phyloP scores from a whole-genome alignment of 2,888 invertebrate genomes.

The Pterostichus niger region DNA sequence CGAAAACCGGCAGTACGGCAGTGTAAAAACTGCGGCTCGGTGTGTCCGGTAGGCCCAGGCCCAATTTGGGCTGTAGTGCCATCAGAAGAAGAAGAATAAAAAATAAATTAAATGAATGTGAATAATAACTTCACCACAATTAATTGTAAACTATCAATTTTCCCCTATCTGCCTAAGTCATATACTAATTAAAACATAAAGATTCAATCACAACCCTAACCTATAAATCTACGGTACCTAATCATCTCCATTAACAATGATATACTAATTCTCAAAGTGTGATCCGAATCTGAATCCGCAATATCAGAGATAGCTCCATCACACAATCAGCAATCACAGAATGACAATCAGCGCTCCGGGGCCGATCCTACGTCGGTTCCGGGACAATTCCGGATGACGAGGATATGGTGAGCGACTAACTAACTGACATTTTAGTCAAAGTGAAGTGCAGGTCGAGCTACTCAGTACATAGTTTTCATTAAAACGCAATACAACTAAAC shows the following conservation, averaged over 20 bases:
- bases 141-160: too few species aligned
- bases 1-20: too few species aligned
- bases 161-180: too few species aligned
- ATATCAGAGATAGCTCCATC: neutral
- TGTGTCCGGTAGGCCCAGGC: too few species aligned
- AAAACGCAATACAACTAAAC: slow-evolving; percentile 50
- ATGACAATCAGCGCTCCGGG: neutral
- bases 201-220: neutral
- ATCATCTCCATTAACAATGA: slow-evolving; percentile 2
- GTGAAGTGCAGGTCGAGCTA: neutral
- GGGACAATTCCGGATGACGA: neutral
- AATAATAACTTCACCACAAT: too few species aligned
- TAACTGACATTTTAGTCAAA: neutral
- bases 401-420: too few species aligned
- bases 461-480: slow-evolving; percentile 48
- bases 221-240: neutral
- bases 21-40: too few species aligned
- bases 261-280: neutral
- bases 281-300: too few species aligned
- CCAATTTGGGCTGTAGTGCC: too few species aligned
- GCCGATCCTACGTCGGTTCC: slow-evolving; percentile 3
- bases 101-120: too few species aligned
- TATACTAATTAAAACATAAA: neutral
- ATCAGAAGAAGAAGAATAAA: too few species aligned
- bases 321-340: slow-evolving; percentile 16